phyloP scores from a whole-genome alignment of 2,113 vertebrate genomes.

The Antechinus stuartii region DNA sequence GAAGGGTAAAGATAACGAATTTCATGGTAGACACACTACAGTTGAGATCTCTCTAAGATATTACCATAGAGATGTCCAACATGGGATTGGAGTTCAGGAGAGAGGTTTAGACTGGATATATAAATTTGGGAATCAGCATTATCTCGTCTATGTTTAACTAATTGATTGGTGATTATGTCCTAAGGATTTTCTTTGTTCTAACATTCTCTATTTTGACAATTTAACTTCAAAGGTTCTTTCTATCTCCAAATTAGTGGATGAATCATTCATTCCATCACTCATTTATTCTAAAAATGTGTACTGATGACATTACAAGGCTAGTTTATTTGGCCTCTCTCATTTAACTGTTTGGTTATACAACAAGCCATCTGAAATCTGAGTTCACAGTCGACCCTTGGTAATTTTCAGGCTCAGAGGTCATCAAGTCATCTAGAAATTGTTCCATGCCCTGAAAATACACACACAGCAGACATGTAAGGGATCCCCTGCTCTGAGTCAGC shows the following conservation, averaged over 20 bases:
- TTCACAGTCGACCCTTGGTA: not conserved
- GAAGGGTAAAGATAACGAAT: not conserved
- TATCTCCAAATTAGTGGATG: not conserved
- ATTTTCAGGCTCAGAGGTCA: not conserved
- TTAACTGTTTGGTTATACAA: not conserved
- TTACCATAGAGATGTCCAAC: not conserved
- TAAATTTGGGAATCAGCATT: not conserved
- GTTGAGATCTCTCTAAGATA: not conserved
- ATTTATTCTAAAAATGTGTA: not conserved
- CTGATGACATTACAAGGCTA: not conserved
- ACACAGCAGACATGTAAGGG: not conserved
- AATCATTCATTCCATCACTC: not conserved
- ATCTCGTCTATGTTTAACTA: not conserved
- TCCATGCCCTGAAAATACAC: not conserved
- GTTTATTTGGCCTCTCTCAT: not conserved
- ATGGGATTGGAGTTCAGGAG: not conserved
- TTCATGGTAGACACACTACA: not conserved
- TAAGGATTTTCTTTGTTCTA: not conserved
- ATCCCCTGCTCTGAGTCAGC: not conserved
- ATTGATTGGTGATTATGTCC: not conserved
- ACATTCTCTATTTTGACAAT: not conserved
- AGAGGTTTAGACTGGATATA: not conserved
- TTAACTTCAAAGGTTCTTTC: not conserved
- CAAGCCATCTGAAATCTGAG: not conserved
- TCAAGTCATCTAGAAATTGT: not conserved